Evolutionary conservation across 2,888 invertebrate genomes (phyloP), one percentile per base, ranked within the genome.

Genomic region (Drosophila quasianomalipes): DNA sequence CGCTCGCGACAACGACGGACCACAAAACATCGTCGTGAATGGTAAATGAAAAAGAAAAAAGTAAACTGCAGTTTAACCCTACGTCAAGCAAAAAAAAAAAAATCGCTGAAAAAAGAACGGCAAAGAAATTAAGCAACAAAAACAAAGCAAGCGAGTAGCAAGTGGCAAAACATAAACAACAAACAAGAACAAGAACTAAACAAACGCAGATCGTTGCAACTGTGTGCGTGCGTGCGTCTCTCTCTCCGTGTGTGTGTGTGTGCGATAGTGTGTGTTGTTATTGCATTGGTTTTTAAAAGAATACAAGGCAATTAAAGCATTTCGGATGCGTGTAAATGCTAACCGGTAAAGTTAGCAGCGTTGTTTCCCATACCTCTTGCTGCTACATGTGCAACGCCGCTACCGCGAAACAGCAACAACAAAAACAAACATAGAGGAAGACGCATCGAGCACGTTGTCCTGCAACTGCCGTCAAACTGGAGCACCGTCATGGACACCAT

Each of bases 401-500:
- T 53, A 51, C 39, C 60, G 57, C 63, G 59, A 60, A 71, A 28
- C 31, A 62, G 22, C n/a, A 62, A 26, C 51, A 78, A 41, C 31
- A 63, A 65, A 49, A 61, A 57, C 39, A 68, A 62, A 12, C 19
- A 69, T n/a, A 52, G 70, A 30, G 63, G 58, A 70, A 76, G 65
- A 71, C 75, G 41, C 72, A 63, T 54, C 26, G 47, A 81, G 79
- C 89, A 85, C 89, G 87, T 82, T 84, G 85, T 87, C 89, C 85
- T 84, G 72, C 73, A 70, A 71, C 74, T 69, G 70, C 64, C 71
- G 65, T 66, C 76, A 81, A 73, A 67, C 76, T 77, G 81, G 81
- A 79, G 82, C 82, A 78, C 76, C 82, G 89, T 82, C 89, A 93
- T 93, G 93, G 93, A 93, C 91, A 92, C 92, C 86, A 93, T 93